Percentiles rank a stretch among this genome's conserved stretches.
Evolutionary conservation across 2,113 vertebrate species (phyloP).

Genomic region (Ammodytes marinus): DNA sequence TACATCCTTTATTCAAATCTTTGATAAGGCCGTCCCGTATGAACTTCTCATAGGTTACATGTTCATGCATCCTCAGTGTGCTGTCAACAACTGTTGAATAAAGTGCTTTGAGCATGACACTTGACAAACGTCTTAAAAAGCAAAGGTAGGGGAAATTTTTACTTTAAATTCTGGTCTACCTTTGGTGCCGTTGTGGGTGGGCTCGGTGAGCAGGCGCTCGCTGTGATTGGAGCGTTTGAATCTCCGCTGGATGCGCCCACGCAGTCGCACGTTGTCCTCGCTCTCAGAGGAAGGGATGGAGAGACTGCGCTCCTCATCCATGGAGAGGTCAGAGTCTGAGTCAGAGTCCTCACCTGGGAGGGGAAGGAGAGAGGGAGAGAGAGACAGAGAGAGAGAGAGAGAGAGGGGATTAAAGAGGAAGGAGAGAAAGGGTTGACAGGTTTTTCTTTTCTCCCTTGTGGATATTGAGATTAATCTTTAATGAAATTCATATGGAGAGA

Average conservation of each 20-base stretch:
- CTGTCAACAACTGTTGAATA: not conserved
- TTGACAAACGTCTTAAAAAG: not conserved
- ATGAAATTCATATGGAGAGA: not conserved
- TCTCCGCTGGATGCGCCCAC: conserved; percentile 92
- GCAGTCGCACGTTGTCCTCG: conserved; percentile 93
- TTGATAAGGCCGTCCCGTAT: not conserved
- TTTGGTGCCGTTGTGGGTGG: conserved; percentile 90
- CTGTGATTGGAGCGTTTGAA: conserved; percentile 93
- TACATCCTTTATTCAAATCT: not conserved
- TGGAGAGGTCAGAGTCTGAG: conserved; percentile 95
- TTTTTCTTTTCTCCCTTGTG: not conserved
- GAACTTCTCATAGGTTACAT: not conserved
- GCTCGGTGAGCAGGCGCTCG: conserved; percentile 93
- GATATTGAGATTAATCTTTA: not conserved
- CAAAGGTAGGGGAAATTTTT: not conserved
- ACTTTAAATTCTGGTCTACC: conserved; percentile 74
- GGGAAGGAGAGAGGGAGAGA: not conserved
- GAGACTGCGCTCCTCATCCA: conserved; percentile 96
- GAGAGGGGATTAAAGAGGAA: not conserved
- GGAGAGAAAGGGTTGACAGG: not conserved
- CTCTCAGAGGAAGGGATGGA: conserved; percentile 98
- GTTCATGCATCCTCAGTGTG: not conserved
- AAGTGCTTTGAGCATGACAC: not conserved
- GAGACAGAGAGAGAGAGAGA: not conserved
- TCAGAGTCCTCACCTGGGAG: conserved; percentile 93